A percentile compares a stretch with the other conserved stretches of the same genome.
Conservation (phyloP, 2,888 invertebrate species). For the Athalia cordata region DNA sequence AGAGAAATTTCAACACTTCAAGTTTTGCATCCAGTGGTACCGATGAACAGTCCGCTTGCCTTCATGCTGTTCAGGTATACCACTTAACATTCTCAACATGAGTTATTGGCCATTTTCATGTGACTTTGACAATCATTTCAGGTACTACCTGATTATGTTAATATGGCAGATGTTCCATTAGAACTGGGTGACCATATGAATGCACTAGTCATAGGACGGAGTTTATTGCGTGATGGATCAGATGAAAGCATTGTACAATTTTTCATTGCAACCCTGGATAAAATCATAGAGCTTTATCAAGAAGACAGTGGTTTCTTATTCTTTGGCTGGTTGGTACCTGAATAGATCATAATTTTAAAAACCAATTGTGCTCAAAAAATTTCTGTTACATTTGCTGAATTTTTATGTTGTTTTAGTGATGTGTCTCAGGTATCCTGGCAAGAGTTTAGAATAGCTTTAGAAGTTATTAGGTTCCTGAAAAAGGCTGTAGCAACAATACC, state of each 20-base stretch:
- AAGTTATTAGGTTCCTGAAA: conserved; percentile 63
- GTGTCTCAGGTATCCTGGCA: conserved; percentile 59
- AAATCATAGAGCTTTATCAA: conserved; percentile 57
- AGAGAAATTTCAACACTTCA: conserved; percentile 42
- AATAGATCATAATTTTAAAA: background rate
- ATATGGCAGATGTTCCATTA: conserved; percentile 50
- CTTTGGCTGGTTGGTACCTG: conserved; percentile 57
- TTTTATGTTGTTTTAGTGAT: conserved; percentile 54
- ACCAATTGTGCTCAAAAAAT: conserved; percentile 22
- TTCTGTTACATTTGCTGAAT: background rate
- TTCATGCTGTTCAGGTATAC: conserved; percentile 56
- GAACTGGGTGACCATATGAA: conserved; percentile 53
- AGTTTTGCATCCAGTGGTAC: conserved; percentile 31
- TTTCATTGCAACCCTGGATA: conserved; percentile 54
- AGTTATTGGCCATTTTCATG: background rate
- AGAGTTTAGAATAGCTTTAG: conserved; percentile 60
- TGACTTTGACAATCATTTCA: conserved; percentile 48
- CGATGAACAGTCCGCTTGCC: conserved; percentile 41
- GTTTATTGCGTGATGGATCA: conserved; percentile 49
- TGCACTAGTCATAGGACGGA: conserved; percentile 58
- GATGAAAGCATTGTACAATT: conserved; percentile 47
- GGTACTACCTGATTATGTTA: conserved; percentile 56
- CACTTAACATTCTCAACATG: background rate
- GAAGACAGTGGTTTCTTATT: conserved; percentile 56
- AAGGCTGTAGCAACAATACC: conserved; percentile 60